Conservation (phyloP, 2,113 vertebrate species). For the Prunella himalayana region DNA sequence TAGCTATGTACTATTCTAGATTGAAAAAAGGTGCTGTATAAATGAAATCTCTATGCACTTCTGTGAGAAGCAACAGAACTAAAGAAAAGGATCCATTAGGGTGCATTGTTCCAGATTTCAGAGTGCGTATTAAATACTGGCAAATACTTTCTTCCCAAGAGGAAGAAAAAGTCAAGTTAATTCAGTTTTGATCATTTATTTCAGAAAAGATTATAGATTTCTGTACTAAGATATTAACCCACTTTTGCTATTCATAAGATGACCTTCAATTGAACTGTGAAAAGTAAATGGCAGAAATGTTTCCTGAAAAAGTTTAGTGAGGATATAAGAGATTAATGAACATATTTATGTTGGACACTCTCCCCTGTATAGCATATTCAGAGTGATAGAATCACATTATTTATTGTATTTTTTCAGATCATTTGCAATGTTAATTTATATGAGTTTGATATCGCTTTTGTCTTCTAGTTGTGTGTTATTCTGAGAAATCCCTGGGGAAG, state of each 20-base stretch:
- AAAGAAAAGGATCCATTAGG: neutral
- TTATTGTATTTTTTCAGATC: conserved; percentile 91
- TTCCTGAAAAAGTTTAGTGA: conserved; percentile 86
- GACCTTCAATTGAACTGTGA: conserved; percentile 87
- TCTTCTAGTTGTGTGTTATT: conserved; percentile 89
- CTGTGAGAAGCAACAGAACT: neutral
- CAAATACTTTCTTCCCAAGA: neutral
- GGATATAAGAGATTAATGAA: conserved; percentile 84
- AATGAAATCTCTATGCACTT: neutral
- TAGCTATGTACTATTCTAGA: neutral
- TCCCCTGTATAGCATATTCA: conserved; percentile 75
- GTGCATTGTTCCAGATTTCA: neutral
- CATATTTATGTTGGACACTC: conserved; percentile 87
- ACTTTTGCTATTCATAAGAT: conserved; percentile 73
- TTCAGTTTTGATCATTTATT: conserved; percentile 52
- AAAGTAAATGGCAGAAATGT: conserved; percentile 86
- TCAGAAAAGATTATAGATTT: conserved; percentile 53
- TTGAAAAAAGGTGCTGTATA: neutral
- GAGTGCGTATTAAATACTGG: neutral
- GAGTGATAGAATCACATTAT: conserved; percentile 87
- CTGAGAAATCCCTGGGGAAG: conserved; percentile 85
- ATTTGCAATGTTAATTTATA: conserved; percentile 98
- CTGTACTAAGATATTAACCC: conserved; percentile 43
- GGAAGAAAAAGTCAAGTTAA: conserved; percentile 50
- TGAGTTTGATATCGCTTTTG: conserved; percentile 92